phyloP scores from a whole-genome alignment of 2,888 invertebrate genomes.

The Drosophila maculinotata region DNA sequence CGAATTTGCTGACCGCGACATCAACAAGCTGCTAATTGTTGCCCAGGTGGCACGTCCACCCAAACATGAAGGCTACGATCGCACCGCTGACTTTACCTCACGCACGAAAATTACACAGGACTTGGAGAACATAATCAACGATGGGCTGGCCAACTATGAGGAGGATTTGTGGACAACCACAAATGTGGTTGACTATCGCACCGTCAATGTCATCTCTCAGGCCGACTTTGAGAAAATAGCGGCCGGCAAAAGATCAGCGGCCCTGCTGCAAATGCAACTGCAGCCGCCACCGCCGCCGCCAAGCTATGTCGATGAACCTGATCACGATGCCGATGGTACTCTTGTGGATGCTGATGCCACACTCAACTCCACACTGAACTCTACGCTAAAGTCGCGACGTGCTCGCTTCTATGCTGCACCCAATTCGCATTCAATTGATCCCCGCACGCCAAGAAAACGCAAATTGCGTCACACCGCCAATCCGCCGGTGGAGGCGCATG shows the following conservation, averaged over 20 bases:
- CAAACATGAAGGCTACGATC: slow-evolving; percentile 95
- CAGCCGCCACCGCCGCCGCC: slow-evolving; percentile 93
- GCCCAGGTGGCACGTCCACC: slow-evolving; percentile 91
- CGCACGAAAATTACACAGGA: slow-evolving; percentile 98
- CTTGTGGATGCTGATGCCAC: slow-evolving; percentile 64
- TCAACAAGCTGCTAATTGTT: slow-evolving; percentile 97
- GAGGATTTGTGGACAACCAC: slow-evolving; percentile 94
- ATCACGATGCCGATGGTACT: slow-evolving; percentile 60
- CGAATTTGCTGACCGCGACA: slow-evolving; percentile 96
- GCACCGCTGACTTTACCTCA: slow-evolving; percentile 95
- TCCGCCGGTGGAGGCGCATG: slow-evolving; percentile 97
- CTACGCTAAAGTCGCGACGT: slow-evolving; percentile 85
- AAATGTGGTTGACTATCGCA: slow-evolving; percentile 89
- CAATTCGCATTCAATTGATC: slow-evolving; percentile 89
- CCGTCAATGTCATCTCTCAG: slow-evolving; percentile 94
- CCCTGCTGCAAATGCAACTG: slow-evolving; percentile 83
- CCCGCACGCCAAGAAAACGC: slow-evolving; percentile 91
- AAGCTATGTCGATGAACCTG: slow-evolving; percentile 86
- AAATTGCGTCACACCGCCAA: slow-evolving; percentile 97
- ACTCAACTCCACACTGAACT: slow-evolving; percentile 77
- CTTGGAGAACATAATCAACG: slow-evolving; percentile 97
- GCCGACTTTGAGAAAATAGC: slow-evolving; percentile 94
- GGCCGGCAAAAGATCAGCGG: slow-evolving; percentile 85
- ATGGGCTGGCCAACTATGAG: slow-evolving; percentile 98
- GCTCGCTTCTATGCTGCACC: slow-evolving; percentile 97